Evolutionary conservation across 2,888 invertebrate genomes (phyloP).

Genomic region (Zhengitettix transpicula): DNA sequence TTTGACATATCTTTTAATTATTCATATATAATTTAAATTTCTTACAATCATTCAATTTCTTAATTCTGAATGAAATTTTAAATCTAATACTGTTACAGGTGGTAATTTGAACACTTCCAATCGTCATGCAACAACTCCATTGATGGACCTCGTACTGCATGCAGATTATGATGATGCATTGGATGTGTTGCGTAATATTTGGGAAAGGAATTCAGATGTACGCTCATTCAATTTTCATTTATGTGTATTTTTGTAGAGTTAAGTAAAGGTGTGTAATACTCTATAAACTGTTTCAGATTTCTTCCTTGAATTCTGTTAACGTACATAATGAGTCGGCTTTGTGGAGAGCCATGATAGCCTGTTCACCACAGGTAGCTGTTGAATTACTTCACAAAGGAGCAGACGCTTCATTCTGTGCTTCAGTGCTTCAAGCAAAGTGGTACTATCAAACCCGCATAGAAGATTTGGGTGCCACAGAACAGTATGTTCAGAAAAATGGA

Average conservation of each 20-base stretch:
- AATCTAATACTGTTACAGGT: background rate
- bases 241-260: background rate
- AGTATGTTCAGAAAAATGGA: background rate
- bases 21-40: background rate
- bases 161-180: conserved; percentile 7
- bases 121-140: conserved; percentile 12
- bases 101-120: conserved; percentile 12
- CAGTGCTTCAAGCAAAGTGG: background rate
- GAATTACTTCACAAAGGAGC: conserved; percentile 10
- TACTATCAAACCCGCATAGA: background rate
- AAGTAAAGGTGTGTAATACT: background rate
- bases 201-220: conserved; percentile 3
- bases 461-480: background rate
- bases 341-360: conserved; percentile 11
- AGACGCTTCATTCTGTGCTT: conserved; percentile 1
- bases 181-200: conserved; percentile 4
- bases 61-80: background rate
- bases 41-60: background rate
- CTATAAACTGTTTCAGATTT: conserved; percentile 5
- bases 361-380: conserved; percentile 8
- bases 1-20: background rate
- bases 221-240: background rate
- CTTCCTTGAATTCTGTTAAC: conserved; percentile 7
- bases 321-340: conserved; percentile 12
- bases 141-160: conserved; percentile 11